phyloP scores from a whole-genome alignment of 2,797 vertebrate genomes.

The Diceros bicornis region DNA sequence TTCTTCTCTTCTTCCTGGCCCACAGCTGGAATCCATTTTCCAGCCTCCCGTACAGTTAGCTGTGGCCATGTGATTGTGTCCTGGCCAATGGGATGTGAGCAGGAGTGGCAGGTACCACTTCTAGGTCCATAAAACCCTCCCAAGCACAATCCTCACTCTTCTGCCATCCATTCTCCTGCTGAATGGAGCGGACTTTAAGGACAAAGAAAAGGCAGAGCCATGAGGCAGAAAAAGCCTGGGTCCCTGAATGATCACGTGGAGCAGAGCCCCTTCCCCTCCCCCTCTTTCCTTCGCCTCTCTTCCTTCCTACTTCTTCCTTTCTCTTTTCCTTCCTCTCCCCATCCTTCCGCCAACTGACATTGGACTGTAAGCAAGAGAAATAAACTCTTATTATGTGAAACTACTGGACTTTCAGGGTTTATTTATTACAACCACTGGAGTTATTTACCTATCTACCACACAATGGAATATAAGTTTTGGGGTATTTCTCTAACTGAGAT shows the following conservation, averaged over 20 bases:
- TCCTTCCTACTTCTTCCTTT: neutral
- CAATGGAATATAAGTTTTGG: neutral
- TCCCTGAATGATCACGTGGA: neutral
- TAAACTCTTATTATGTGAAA: neutral
- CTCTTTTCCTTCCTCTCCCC: neutral
- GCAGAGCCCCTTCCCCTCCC: neutral
- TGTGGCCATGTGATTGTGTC: neutral
- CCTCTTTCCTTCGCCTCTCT: too few relatives aligned
- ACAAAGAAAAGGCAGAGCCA: neutral
- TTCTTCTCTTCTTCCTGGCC: neutral
- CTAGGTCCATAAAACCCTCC: neutral
- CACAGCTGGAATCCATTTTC: neutral
- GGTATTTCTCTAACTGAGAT: neutral
- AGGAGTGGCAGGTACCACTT: neutral
- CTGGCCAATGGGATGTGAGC: neutral
- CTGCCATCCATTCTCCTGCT: neutral
- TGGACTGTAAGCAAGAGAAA: conserved; percentile 26
- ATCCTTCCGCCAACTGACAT: neutral
- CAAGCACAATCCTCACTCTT: neutral
- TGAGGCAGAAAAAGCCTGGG: neutral
- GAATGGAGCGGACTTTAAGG: neutral
- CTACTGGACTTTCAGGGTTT: neutral
- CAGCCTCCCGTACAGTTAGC: neutral
- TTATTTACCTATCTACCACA: neutral
- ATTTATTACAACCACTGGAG: neutral